Conservation (phyloP, 1,140 invertebrate genomes). For the Hyles vespertilio region DNA sequence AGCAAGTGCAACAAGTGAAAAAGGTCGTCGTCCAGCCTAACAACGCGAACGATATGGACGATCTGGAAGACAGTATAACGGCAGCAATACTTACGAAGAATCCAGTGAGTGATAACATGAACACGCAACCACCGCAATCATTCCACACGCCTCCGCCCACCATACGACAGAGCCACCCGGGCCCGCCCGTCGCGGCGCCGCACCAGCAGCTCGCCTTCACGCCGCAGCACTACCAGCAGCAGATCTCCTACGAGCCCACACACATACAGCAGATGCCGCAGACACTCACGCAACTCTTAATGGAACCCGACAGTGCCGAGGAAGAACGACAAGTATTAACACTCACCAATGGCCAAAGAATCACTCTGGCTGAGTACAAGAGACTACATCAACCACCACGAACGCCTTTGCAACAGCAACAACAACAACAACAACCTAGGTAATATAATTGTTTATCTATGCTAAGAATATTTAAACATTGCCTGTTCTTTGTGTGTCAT, state of each 20-base stretch:
- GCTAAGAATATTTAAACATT: too few relatives aligned
- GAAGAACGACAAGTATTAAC: constrained; percentile 64
- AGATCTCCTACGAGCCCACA: constrained; percentile 36
- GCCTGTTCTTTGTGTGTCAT: too few relatives aligned
- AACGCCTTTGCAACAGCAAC: constrained; percentile 32
- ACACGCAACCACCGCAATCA: constrained; percentile 34
- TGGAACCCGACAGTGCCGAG: constrained; percentile 53
- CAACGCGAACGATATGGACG: constrained; percentile 67
- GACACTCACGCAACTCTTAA: constrained; percentile 45
- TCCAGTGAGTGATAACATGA: constrained; percentile 42
- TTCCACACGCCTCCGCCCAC: constrained; percentile 44
- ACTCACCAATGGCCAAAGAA: constrained; percentile 58
- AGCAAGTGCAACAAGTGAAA: constrained; percentile 51
- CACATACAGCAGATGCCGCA: constrained; percentile 43
- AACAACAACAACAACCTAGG: constrained; percentile 28
- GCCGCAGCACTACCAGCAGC: constrained; percentile 32
- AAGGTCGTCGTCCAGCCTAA: constrained; percentile 63
- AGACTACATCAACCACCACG: constrained; percentile 51
- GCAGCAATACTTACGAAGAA: constrained; percentile 68
- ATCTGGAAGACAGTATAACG: constrained; percentile 72
- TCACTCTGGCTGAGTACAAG: constrained; percentile 65
- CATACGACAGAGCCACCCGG: constrained; percentile 37
- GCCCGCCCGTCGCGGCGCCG: constrained; percentile 19
- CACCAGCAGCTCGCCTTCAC: constrained; percentile 44
- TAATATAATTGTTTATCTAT: neutral